These are phyloP conservation scores for Adelosebastes latens DNA, from an alignment of 2,797 vertebrate genomes.

Conservation along the genomic window DNA sequence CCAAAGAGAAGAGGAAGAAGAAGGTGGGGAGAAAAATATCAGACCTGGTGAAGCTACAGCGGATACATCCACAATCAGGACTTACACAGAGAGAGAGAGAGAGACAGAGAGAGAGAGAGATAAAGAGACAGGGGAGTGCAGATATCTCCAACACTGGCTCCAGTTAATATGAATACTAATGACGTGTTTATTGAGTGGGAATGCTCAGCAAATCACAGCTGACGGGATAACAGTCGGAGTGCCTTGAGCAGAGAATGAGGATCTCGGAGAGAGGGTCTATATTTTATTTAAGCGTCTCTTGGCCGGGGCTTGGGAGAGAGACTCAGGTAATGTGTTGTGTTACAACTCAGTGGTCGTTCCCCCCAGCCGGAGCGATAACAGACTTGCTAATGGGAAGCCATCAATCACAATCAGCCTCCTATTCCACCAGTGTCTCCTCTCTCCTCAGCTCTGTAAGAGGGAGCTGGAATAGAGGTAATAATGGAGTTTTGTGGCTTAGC, in stretches of 20 bases:
- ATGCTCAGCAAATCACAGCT: slow-evolving; percentile 88
- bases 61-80: slow-evolving; percentile 34
- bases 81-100: not conserved
- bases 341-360: slow-evolving; percentile 94
- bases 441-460: slow-evolving; percentile 64
- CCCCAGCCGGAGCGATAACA: slow-evolving; percentile 76
- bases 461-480: slow-evolving; percentile 84
- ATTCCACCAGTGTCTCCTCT: slow-evolving; percentile 89
- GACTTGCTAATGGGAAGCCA: slow-evolving; percentile 92
- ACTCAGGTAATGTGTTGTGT: slow-evolving; percentile 96
- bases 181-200: slow-evolving; percentile 91
- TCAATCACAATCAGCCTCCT: slow-evolving; percentile 96
- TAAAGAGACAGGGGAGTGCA: not conserved
- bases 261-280: slow-evolving; percentile 92
- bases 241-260: slow-evolving; percentile 87
- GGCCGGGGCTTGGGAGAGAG: slow-evolving; percentile 48
- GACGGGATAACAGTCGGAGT: slow-evolving; percentile 87
- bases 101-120: not conserved
- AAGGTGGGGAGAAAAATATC: slow-evolving; percentile 66
- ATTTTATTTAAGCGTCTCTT: slow-evolving; percentile 92
- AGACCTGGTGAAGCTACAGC: slow-evolving; percentile 36
- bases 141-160: slow-evolving; percentile 19
- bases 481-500: slow-evolving; percentile 85
- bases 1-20: slow-evolving; percentile 45
- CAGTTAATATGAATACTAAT: slow-evolving; percentile 91